Evolutionary conservation across 2,797 vertebrate species (phyloP).

Genomic region (Coregonus suidteri): DNA sequence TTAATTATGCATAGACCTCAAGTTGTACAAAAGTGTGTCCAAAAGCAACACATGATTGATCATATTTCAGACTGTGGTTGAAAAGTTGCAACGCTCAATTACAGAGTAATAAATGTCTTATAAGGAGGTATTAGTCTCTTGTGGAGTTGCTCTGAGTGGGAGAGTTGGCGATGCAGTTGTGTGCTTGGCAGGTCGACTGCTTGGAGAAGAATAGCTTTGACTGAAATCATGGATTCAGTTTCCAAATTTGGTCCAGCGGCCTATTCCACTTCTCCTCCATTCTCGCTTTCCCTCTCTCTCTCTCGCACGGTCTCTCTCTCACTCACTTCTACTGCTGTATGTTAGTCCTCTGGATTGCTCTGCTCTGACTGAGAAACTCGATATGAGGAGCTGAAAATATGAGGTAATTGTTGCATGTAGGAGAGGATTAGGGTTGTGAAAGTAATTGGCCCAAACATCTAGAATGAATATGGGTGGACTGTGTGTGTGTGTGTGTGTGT

Average conservation of each 20-base stretch:
- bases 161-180: conserved; percentile 27
- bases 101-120: conserved; percentile 21
- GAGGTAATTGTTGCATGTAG: conserved; percentile 64
- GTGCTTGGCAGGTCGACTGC: conserved; percentile 33
- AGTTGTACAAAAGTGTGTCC: neutral
- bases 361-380: conserved; percentile 55
- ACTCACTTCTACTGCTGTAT: neutral
- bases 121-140: conserved; percentile 31
- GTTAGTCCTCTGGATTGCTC: conserved; percentile 21
- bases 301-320: neutral
- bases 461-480: neutral
- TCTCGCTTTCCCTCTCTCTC: neutral
- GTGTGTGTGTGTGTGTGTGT: neutral
- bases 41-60: neutral
- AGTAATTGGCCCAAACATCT: conserved; percentile 22
- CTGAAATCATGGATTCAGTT: conserved; percentile 31
- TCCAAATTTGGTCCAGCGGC: conserved; percentile 50
- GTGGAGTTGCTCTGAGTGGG: neutral
- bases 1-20: neutral
- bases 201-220: conserved; percentile 40
- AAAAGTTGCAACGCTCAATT: conserved; percentile 17
- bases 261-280: conserved; percentile 1
- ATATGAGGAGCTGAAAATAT: conserved; percentile 48
- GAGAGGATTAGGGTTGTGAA: conserved; percentile 44
- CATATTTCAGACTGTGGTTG: neutral